These are phyloP conservation scores for Sisor rabdophorus DNA, from an alignment of 2,113 vertebrate genomes.

Conservation along the genomic window DNA sequence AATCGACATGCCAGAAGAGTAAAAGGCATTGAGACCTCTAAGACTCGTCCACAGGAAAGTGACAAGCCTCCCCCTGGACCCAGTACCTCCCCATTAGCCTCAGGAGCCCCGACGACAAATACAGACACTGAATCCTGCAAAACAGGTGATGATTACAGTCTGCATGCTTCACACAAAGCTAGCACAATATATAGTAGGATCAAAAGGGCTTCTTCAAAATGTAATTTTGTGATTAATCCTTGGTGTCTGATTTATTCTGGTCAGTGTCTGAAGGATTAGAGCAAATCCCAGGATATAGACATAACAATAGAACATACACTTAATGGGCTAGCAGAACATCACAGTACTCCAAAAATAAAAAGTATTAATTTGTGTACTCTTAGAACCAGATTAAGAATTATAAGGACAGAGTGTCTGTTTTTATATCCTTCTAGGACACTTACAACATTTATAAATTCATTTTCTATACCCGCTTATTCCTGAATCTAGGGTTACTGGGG, in stretches of 20 bases:
- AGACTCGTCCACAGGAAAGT: slow-evolving; percentile 77
- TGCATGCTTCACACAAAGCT: not conserved
- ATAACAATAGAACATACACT: not conserved
- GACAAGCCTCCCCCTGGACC: slow-evolving; percentile 67
- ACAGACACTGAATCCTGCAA: slow-evolving; percentile 62
- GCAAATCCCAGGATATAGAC: not conserved
- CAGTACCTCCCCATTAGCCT: slow-evolving; percentile 68
- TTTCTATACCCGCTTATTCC: too few relatives aligned
- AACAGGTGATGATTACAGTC: slow-evolving; percentile 54
- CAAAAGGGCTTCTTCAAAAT: not conserved
- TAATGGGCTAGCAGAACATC: not conserved
- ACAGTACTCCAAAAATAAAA: not conserved
- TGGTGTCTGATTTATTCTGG: not conserved
- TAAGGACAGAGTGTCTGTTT: too few relatives aligned
- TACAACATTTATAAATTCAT: too few relatives aligned
- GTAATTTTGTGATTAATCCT: not conserved
- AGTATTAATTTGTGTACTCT: not conserved
- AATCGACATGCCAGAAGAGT: slow-evolving; percentile 88
- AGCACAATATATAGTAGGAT: not conserved
- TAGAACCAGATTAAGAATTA: not conserved
- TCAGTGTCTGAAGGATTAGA: not conserved
- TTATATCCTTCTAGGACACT: too few relatives aligned
- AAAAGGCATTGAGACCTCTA: slow-evolving; percentile 89
- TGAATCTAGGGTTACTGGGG: too few relatives aligned
- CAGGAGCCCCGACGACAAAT: slow-evolving; percentile 48